Evolutionary conservation across 2,888 invertebrate species (phyloP).

Genomic region (Nowickia ferox): DNA sequence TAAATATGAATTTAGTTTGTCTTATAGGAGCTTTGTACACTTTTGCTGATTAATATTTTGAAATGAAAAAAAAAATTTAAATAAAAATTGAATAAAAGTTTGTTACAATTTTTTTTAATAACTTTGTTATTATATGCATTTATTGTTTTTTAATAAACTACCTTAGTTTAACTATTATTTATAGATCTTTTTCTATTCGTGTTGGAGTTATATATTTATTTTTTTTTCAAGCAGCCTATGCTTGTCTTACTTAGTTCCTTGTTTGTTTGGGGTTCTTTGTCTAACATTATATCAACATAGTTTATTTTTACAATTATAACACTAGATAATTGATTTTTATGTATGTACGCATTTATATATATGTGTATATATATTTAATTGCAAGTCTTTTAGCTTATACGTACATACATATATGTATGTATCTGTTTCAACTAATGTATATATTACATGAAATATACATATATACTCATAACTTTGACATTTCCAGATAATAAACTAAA

Average conservation of each 20-base stretch:
- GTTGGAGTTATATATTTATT: constrained; percentile 10
- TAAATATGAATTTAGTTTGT: background rate
- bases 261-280: background rate
- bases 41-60: constrained; percentile 22
- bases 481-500: background rate
- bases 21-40: constrained; percentile 34
- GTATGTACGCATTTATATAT: constrained; percentile 14
- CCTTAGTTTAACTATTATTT: constrained; percentile 45
- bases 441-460: constrained; percentile 24
- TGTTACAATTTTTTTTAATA: background rate
- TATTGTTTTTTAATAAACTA: constrained; percentile 21
- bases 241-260: background rate
- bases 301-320: constrained; percentile 26
- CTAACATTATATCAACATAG: background rate
- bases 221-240: background rate
- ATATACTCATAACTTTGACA: constrained; percentile 16
- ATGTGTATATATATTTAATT: constrained; percentile 54
- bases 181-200: constrained; percentile 42
- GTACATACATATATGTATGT: no score
- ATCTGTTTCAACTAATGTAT: constrained; percentile 54
- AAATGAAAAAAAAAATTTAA: constrained; percentile 14
- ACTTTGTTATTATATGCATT: constrained; percentile 26
- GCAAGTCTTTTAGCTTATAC: constrained; percentile 69
- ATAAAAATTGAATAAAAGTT: constrained; percentile 8
- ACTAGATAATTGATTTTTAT: constrained; percentile 8